Evolutionary conservation across 2,113 vertebrate species (phyloP), one percentile per base, ranked within the genome.

Genomic region (Egretta garzetta): DNA sequence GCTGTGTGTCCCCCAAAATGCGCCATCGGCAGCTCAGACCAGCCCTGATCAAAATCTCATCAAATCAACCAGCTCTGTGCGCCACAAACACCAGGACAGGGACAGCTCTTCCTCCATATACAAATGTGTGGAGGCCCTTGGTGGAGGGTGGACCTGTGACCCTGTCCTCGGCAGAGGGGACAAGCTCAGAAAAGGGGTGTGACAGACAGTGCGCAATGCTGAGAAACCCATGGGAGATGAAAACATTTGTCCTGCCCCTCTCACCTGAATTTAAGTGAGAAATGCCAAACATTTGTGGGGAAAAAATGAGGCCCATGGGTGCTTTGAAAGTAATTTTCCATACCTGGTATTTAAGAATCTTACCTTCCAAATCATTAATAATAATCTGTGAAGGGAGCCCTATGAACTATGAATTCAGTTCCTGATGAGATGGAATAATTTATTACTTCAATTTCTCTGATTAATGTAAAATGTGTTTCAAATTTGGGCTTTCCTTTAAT

Each of bases 401-500:
- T 93, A 5, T 60, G 71, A 95, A 84, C 22, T 63, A 26, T 77
- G 75, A 93, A 93, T 86, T 64, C 55, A 86, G 73, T 59, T 94
- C 56, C 58, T 88, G 59, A 94, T 77, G 90, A 85, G 62, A 77
- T 41, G 53, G 82, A 95, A 83, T 92, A 94, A 97, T 97, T 96
- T 85, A 97, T 96, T 68, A 63, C 53, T 89, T 72, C 80, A 77
- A 52, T 96, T 95, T 95, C 52, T 66, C 72, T 91, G 90, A 92
- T 92, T 90, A 93, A 93, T 95, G 90, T 79, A 74, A 91, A 93
- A 97, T 1, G 3, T 71, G 82, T 81, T 91, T 89, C 83, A 97
- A 80, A 96, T 95, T 90, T 92, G 79, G 67, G 22, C 70, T 52
- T 88, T 71, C 45, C 43, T 94, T 95, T 95, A 97, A 92, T 96